A percentile compares a stretch with the other conserved stretches of the same genome.
Conservation (phyloP, 2,797 vertebrate genomes). For the Coccyzus lansbergi region DNA sequence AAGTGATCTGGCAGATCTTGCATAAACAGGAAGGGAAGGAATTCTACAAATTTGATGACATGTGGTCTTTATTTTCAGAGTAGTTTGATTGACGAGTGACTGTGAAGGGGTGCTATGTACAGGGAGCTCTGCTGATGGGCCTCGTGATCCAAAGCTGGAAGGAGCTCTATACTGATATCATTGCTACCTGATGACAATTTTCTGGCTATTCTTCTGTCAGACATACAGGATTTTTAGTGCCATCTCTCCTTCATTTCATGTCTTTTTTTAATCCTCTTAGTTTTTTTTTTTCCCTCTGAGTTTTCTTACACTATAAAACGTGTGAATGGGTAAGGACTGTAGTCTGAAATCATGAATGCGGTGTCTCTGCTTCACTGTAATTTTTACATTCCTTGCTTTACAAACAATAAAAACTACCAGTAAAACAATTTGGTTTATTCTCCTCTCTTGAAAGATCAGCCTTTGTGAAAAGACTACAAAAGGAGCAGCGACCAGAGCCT, state of each 20-base stretch:
- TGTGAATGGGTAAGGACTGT: conserved; percentile 46
- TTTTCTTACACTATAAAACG: conserved; percentile 32
- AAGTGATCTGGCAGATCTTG: conserved; percentile 62
- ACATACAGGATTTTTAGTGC: conserved; percentile 50
- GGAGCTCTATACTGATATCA: conserved; percentile 54
- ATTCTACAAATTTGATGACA: conserved; percentile 65
- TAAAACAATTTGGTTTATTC: neutral
- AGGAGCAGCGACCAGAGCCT: neutral
- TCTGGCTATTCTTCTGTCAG: conserved; percentile 69
- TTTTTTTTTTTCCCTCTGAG: neutral
- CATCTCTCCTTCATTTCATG: conserved; percentile 47
- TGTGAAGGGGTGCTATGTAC: conserved; percentile 56
- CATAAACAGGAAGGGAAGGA: conserved; percentile 68
- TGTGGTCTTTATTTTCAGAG: conserved; percentile 71
- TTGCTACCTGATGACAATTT: conserved; percentile 70
- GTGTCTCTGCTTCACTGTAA: conserved; percentile 10
- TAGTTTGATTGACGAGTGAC: conserved; percentile 64
- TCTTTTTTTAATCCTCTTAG: conserved; percentile 1
- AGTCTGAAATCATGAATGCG: conserved; percentile 56
- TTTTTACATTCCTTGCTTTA: conserved; percentile 25
- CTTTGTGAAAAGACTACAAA: neutral
- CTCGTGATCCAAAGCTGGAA: conserved; percentile 65
- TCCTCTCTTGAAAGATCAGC: neutral
- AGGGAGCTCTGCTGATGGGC: conserved; percentile 57
- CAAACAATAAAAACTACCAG: neutral